These are phyloP conservation scores for Nemapogon koenigi DNA, from an alignment of 2,888 invertebrate species.

Conservation along the genomic window DNA sequence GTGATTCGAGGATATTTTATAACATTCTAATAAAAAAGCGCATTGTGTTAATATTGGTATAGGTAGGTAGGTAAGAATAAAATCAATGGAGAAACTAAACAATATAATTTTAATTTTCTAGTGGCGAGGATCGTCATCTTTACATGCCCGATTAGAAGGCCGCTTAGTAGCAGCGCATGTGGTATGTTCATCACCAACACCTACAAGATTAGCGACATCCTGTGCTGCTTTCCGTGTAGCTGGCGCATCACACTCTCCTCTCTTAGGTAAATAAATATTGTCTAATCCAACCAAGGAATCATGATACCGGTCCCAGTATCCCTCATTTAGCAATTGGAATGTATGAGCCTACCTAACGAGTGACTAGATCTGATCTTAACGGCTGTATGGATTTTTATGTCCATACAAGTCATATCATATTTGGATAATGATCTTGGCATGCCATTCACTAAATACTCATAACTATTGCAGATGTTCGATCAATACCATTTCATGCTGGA, in stretches of 20 bases:
- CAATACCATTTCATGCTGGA: conserved; percentile 77
- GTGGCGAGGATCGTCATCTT: conserved; percentile 83
- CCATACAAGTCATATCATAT: too few relatives aligned
- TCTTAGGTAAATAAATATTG: conserved; percentile 31
- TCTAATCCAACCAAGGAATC: too few relatives aligned
- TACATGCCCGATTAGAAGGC: conserved; percentile 78
- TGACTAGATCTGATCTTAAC: too few relatives aligned
- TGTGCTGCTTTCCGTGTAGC: conserved; percentile 86
- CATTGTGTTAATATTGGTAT: too few relatives aligned
- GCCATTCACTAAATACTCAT: too few relatives aligned
- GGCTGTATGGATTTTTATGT: too few relatives aligned
- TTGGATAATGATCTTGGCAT: too few relatives aligned
- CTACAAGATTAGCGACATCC: conserved; percentile 71
- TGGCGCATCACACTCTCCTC: conserved; percentile 69
- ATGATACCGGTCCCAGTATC: too few relatives aligned
- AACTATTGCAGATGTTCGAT: conserved; percentile 70
- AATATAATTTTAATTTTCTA: conserved; percentile 33
- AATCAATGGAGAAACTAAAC: not conserved
- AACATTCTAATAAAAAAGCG: too few relatives aligned
- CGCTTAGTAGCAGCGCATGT: conserved; percentile 80
- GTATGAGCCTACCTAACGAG: too few relatives aligned
- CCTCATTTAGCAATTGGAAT: too few relatives aligned
- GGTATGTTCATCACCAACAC: conserved; percentile 72
- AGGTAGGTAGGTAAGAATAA: not conserved
- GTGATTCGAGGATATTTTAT: too few relatives aligned